Evolutionary conservation across 2,113 vertebrate genomes (phyloP).

Genomic region (Apus apus): DNA sequence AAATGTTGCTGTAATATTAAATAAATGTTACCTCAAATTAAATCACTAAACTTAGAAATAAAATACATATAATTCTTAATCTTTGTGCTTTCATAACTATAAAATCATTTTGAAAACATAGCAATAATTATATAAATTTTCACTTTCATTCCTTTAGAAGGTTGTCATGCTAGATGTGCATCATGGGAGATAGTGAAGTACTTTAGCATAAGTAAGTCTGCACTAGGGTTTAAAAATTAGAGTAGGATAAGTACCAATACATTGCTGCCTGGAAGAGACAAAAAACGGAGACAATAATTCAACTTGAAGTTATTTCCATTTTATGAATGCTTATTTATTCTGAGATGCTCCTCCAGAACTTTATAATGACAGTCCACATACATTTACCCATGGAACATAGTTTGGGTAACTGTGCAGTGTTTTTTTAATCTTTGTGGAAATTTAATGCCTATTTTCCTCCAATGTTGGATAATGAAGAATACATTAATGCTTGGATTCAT

Average conservation of each 20-base stretch:
- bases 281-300: background rate
- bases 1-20: background rate
- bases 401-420: background rate
- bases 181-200: background rate
- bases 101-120: background rate
- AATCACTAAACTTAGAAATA: background rate
- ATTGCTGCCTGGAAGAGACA: background rate
- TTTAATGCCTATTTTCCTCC: background rate
- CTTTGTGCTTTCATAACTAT: background rate
- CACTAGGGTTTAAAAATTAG: background rate
- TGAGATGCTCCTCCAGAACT: background rate
- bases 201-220: background rate
- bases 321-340: background rate
- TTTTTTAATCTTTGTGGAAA: background rate
- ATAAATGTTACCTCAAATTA: background rate
- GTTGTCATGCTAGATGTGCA: background rate
- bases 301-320: background rate
- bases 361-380: background rate
- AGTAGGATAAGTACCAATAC: background rate
- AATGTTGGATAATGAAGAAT: background rate
- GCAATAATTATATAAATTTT: background rate
- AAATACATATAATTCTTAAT: background rate
- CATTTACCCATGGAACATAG: background rate
- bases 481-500: background rate
- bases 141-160: background rate